phyloP scores from a whole-genome alignment of 2,113 vertebrate genomes.

The Aix galericulata region DNA sequence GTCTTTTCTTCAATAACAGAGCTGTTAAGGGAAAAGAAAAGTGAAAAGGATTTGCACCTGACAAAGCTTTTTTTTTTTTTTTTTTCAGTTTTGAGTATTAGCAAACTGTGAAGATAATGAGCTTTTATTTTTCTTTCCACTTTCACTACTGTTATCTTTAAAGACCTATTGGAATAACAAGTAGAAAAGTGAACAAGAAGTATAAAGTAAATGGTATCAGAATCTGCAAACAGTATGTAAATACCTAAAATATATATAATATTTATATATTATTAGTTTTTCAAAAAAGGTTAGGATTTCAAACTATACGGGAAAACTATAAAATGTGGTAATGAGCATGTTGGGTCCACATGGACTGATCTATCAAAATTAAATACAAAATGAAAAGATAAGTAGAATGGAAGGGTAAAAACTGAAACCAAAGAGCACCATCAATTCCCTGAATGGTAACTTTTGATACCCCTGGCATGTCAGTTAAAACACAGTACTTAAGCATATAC shows the following conservation, averaged over 20 bases:
- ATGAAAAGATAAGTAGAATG: neutral
- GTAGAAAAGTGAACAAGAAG: neutral
- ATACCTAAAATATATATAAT: neutral
- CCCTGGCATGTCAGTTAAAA: neutral
- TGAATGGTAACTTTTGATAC: neutral
- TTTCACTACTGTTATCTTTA: neutral
- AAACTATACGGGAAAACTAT: neutral
- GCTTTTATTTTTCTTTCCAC: neutral
- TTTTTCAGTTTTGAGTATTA: neutral
- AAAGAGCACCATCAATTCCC: neutral
- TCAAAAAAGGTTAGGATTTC: neutral
- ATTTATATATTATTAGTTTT: no score
- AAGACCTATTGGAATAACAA: neutral
- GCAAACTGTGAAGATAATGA: neutral
- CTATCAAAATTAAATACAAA: neutral
- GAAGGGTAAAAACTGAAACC: neutral
- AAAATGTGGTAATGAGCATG: neutral
- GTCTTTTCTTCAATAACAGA: neutral
- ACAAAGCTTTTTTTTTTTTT: neutral
- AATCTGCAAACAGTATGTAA: neutral
- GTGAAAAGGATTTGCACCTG: neutral
- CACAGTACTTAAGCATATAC: neutral
- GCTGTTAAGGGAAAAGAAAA: neutral
- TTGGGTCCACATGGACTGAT: neutral
- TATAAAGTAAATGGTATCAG: neutral